Evolutionary conservation across 1,140 invertebrate species (phyloP).

Genomic region (Limonius californicus): DNA sequence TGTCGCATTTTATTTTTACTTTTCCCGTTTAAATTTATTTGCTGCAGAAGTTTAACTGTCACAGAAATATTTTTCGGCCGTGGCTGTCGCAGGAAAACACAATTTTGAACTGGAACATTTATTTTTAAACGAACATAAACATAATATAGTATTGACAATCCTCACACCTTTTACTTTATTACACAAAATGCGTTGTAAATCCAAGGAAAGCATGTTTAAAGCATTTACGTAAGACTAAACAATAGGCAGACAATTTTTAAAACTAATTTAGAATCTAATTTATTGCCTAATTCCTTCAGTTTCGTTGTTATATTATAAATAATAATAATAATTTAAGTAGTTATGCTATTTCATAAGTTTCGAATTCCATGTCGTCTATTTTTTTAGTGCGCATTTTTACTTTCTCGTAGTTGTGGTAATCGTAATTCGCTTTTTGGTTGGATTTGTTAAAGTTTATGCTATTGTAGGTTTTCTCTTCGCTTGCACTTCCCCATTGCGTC

Average conservation of each 20-base stretch:
- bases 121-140: background rate
- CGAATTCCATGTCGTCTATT: conserved; percentile 77
- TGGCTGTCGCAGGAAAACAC: no score
- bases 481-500: conserved; percentile 36
- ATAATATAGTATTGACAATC: background rate
- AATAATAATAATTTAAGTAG: background rate
- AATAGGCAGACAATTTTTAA: background rate
- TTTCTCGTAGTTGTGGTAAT: conserved; percentile 38
- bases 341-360: conserved; percentile 67
- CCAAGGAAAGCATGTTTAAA: background rate
- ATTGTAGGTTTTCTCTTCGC: conserved; percentile 30
- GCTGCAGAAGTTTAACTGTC: no score
- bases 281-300: background rate
- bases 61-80: no score
- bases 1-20: no score
- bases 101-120: no score
- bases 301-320: no score
- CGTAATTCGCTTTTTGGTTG: conserved; percentile 25
- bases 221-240: no score
- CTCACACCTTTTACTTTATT: no score
- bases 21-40: no score
- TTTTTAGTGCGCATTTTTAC: conserved; percentile 47
- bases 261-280: no score
- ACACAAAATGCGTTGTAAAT: background rate
- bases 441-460: conserved; percentile 31